These are phyloP conservation scores for Antennarius maculatus DNA, from an alignment of 2,797 vertebrate genomes.

Conservation along the genomic window DNA sequence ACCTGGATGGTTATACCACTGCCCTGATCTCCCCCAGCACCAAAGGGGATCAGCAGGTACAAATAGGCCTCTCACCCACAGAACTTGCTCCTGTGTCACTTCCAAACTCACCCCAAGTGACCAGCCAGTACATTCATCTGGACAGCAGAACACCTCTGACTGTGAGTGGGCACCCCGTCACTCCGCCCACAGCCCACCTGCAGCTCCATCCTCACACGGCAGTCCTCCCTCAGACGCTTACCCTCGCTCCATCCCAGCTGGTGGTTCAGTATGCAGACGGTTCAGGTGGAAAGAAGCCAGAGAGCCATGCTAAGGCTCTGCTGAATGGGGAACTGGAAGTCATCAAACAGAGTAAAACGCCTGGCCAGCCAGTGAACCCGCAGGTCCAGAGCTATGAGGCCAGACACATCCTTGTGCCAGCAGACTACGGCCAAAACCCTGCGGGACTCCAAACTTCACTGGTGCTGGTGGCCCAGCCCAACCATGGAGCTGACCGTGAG, in stretches of 20 bases:
- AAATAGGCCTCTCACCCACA: slow-evolving; percentile 79
- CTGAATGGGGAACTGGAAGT: slow-evolving; percentile 91
- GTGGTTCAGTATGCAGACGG: slow-evolving; percentile 94
- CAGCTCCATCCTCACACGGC: slow-evolving; percentile 92
- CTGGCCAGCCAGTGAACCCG: slow-evolving; percentile 63
- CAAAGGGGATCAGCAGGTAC: slow-evolving; percentile 87
- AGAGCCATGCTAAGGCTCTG: slow-evolving; percentile 85
- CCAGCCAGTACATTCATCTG: slow-evolving; percentile 93
- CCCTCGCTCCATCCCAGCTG: slow-evolving; percentile 92
- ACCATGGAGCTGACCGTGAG: slow-evolving; percentile 84
- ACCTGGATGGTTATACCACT: slow-evolving; percentile 91
- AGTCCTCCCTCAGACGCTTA: slow-evolving; percentile 92
- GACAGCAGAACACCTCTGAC: slow-evolving; percentile 89
- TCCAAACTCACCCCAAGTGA: slow-evolving; percentile 78
- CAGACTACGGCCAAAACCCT: slow-evolving; percentile 88
- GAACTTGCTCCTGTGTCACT: slow-evolving; percentile 81
- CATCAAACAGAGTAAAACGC: slow-evolving; percentile 70
- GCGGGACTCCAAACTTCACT: slow-evolving; percentile 90
- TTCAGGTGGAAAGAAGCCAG: slow-evolving; percentile 86
- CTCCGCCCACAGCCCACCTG: slow-evolving; percentile 85
- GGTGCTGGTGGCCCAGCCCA: slow-evolving; percentile 89
- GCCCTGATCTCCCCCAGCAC: slow-evolving; percentile 88
- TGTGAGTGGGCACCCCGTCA: slow-evolving; percentile 75
- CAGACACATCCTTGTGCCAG: slow-evolving; percentile 90
- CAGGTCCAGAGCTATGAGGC: slow-evolving; percentile 90